phyloP scores from a whole-genome alignment of 1,140 invertebrate species.

The Matsumurasca onukii region DNA sequence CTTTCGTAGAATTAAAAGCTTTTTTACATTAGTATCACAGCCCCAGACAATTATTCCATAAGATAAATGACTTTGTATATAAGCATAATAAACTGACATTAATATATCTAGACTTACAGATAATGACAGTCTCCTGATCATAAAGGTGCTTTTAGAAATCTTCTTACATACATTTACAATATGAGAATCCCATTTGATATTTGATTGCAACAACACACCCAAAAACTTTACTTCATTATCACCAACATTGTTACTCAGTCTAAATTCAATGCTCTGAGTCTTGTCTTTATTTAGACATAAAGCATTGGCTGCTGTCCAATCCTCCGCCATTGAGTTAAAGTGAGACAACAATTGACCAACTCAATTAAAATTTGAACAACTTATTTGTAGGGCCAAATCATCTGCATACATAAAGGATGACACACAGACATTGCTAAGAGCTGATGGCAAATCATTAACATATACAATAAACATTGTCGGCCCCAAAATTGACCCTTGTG shows the following conservation, averaged over 20 bases:
- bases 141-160: no score
- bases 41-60: no score
- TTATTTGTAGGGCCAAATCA: no score
- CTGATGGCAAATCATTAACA: conserved; percentile 6
- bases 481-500: not conserved
- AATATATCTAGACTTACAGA: no score
- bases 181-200: no score
- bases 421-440: not conserved
- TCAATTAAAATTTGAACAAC: no score
- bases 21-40: not conserved
- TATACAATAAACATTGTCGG: conserved; percentile 5
- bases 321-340: conserved; percentile 4
- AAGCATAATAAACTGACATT: no score
- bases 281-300: not conserved
- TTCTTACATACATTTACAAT: no score
- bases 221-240: not conserved
- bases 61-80: no score
- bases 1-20: conserved; percentile 6
- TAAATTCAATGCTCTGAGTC: conserved; percentile 5
- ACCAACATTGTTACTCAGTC: not conserved
- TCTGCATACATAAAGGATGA: not conserved
- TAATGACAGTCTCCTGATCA: no score
- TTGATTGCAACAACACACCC: conserved; percentile 1
- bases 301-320: conserved; percentile 12
- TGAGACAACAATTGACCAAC: conserved; percentile 1